Evolutionary conservation across 1,140 invertebrate genomes (phyloP).

Genomic region (Hermetia illucens): DNA sequence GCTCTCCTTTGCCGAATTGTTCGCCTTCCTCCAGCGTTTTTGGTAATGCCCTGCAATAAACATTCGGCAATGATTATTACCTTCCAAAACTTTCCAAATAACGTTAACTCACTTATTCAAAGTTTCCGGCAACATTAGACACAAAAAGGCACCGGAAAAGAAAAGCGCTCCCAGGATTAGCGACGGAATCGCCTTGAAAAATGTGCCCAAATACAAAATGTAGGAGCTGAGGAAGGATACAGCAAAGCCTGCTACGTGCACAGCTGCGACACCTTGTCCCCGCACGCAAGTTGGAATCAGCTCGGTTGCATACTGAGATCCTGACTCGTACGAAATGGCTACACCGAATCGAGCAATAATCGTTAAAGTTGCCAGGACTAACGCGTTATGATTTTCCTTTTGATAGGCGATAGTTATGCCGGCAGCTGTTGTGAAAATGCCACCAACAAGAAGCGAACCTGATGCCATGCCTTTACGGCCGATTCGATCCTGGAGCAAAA

Average conservation of each 20-base stretch:
- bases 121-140: conserved; percentile 46
- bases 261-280: conserved; percentile 38
- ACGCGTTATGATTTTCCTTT: conserved; percentile 26
- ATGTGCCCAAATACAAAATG: conserved; percentile 32
- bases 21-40: conserved; percentile 46
- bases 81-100: conserved; percentile 1
- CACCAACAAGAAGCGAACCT: conserved; percentile 36
- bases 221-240: conserved; percentile 42
- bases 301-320: conserved; percentile 50
- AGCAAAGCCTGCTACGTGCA: conserved; percentile 42
- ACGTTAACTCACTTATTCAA: conserved; percentile 29
- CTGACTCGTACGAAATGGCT: conserved; percentile 47
- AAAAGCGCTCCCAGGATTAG: conserved; percentile 39
- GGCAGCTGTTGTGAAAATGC: conserved; percentile 33
- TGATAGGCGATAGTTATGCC: conserved; percentile 28
- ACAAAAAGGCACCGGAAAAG: conserved; percentile 38
- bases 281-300: conserved; percentile 51
- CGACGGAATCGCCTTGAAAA: conserved; percentile 39
- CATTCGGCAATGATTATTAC: no score
- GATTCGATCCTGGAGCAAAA: conserved; percentile 39
- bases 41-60: conserved; percentile 35
- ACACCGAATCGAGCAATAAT: conserved; percentile 46
- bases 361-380: conserved; percentile 33
- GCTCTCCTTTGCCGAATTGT: conserved; percentile 42
- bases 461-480: conserved; percentile 43